phyloP scores from a whole-genome alignment of 2,113 vertebrate species.

The Microtus montanus region DNA sequence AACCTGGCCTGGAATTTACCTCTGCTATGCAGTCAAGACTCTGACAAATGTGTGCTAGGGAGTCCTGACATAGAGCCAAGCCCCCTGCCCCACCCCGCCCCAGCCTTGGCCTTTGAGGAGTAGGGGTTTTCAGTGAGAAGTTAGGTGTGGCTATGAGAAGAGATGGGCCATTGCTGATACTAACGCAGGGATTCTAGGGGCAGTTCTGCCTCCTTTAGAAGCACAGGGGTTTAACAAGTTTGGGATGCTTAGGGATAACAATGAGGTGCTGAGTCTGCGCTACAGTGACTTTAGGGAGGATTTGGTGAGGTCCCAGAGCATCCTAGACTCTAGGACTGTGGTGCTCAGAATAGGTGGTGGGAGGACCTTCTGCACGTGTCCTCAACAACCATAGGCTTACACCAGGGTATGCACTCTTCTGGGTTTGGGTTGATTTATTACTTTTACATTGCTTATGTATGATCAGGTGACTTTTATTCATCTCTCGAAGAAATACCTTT shows the following conservation, averaged over 20 bases:
- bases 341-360: background rate
- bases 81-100: too few relatives aligned
- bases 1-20: background rate
- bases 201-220: background rate
- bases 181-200: background rate
- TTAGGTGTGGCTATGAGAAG: background rate
- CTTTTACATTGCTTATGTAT: rapidly evolving
- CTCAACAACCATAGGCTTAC: background rate
- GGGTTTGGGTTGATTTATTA: background rate
- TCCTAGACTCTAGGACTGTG: background rate
- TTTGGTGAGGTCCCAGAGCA: background rate
- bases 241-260: background rate
- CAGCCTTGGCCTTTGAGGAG: background rate
- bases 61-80: background rate
- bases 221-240: background rate
- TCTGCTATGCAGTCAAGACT: background rate
- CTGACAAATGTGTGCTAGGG: background rate
- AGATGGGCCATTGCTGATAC: background rate
- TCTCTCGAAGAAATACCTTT: background rate
- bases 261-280: rapidly evolving
- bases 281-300: background rate
- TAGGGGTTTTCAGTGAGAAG: background rate
- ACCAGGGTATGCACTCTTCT: rapidly evolving
- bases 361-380: background rate
- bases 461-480: background rate